Evolutionary conservation across 1,140 invertebrate genomes (phyloP).

Genomic region (Acromyrmex charruanus): DNA sequence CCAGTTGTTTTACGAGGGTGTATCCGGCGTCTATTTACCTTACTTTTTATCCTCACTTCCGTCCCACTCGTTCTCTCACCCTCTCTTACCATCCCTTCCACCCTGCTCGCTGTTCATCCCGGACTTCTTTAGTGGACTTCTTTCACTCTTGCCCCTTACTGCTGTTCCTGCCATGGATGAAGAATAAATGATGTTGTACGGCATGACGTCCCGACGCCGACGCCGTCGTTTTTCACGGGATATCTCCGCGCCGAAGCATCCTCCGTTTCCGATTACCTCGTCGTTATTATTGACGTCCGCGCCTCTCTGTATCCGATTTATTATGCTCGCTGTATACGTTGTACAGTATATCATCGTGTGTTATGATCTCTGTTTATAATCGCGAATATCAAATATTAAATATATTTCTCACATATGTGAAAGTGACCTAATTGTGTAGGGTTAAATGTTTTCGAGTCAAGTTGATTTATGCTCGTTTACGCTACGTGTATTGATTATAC

Average conservation of each 20-base stretch:
- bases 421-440: neutral
- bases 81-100: neutral
- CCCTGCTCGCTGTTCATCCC: neutral
- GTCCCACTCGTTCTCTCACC: neutral
- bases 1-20: conserved; percentile 72
- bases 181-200: conserved; percentile 63
- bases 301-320: neutral
- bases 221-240: conserved; percentile 56
- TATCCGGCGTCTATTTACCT: conserved; percentile 69
- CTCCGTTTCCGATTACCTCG: conserved; percentile 57
- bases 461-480: conserved; percentile 49
- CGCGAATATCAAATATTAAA: neutral
- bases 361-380: conserved; percentile 13
- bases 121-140: conserved; percentile 24
- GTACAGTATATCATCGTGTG: neutral
- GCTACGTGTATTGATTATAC: conserved; percentile 25
- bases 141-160: conserved; percentile 23
- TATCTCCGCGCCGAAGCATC: conserved; percentile 31
- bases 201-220: conserved; percentile 26
- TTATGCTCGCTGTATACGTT: conserved; percentile 10
- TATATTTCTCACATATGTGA: neutral
- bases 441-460: conserved; percentile 34
- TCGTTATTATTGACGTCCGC: conserved; percentile 32
- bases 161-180: conserved; percentile 42
- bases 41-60: conserved; percentile 33